These are phyloP conservation scores for Dicranocentrus wangi DNA, from an alignment of 2,888 invertebrate species.

Conservation along the genomic window DNA sequence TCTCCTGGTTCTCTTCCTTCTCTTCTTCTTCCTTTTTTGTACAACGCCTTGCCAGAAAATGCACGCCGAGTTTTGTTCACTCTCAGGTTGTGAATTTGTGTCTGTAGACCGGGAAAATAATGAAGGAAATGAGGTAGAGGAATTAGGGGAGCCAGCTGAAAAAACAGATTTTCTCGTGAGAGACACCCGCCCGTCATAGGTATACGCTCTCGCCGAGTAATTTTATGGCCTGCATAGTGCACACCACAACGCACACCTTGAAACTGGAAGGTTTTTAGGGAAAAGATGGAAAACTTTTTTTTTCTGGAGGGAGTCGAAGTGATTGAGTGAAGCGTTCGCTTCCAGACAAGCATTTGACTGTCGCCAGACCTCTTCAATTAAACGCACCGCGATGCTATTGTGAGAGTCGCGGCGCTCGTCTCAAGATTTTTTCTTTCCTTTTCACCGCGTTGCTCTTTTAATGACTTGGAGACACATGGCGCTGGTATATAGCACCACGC, in stretches of 20 bases:
- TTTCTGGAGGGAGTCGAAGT: background rate
- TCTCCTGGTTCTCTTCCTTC: background rate
- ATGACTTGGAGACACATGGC: constrained; percentile 16
- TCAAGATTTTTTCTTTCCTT: background rate
- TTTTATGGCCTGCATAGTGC: too few species aligned
- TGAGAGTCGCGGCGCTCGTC: background rate
- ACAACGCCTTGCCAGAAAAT: background rate
- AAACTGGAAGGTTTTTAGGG: background rate
- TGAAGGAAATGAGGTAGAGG: constrained; percentile 14
- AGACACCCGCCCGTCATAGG: background rate
- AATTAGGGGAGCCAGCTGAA: constrained; percentile 11
- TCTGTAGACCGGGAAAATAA: background rate
- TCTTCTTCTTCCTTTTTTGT: background rate
- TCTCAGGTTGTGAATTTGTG: background rate
- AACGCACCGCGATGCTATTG: too few species aligned
- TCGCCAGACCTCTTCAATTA: constrained; percentile 29
- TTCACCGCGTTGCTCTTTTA: constrained; percentile 1
- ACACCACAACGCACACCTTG: too few species aligned
- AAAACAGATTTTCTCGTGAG: constrained; percentile 26
- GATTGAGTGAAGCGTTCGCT: background rate
- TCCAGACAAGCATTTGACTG: background rate
- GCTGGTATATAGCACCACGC: too few species aligned
- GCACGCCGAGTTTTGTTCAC: background rate
- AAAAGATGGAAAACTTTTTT: background rate
- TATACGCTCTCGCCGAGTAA: too few species aligned